Percentiles rank a stretch among this genome's conserved stretches.
Evolutionary conservation across 2,113 vertebrate genomes (phyloP).

Genomic region (Otolemur garnettii): DNA sequence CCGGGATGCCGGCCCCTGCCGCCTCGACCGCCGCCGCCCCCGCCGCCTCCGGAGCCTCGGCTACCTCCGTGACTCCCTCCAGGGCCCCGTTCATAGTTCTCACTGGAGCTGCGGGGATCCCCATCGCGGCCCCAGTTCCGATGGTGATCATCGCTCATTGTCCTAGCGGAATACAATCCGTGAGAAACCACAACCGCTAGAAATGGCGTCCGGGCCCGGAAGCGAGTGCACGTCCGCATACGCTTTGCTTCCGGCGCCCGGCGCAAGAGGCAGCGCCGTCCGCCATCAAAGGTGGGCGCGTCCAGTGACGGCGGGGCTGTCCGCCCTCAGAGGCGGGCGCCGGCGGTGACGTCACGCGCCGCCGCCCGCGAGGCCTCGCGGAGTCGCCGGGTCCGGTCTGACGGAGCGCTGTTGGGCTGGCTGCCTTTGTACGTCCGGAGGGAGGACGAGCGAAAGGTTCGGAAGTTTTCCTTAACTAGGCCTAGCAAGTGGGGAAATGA

Average conservation of each 20-base stretch:
- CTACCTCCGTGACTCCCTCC: slow-evolving; percentile 81
- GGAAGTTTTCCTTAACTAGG: background rate
- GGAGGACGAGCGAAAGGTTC: accelerated
- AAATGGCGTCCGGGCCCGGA: slow-evolving; percentile 80
- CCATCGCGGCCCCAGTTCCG: slow-evolving; percentile 85
- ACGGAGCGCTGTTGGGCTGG: accelerated
- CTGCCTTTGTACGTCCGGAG: accelerated
- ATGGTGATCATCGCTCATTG: slow-evolving; percentile 92
- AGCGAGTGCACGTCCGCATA: slow-evolving; percentile 5
- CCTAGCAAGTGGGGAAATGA: background rate
- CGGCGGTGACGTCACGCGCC: slow-evolving; percentile 47
- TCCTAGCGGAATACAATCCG: background rate
- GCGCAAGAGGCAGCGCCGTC: background rate
- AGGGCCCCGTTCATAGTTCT: slow-evolving; percentile 70
- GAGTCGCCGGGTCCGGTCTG: accelerated
- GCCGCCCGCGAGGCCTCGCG: accelerated
- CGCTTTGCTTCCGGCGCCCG: slow-evolving; percentile 37
- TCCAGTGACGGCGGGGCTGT: too few species aligned
- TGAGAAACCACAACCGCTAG: background rate
- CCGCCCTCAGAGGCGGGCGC: background rate
- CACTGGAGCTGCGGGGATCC: slow-evolving; percentile 55
- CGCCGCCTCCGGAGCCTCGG: slow-evolving; percentile 73
- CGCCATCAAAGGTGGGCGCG: too few species aligned
- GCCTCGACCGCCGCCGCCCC: slow-evolving; percentile 81
- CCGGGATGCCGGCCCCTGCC: slow-evolving; percentile 92